Evolutionary conservation across 2,797 vertebrate species (phyloP).

Genomic region (Hipposideros larvatus): DNA sequence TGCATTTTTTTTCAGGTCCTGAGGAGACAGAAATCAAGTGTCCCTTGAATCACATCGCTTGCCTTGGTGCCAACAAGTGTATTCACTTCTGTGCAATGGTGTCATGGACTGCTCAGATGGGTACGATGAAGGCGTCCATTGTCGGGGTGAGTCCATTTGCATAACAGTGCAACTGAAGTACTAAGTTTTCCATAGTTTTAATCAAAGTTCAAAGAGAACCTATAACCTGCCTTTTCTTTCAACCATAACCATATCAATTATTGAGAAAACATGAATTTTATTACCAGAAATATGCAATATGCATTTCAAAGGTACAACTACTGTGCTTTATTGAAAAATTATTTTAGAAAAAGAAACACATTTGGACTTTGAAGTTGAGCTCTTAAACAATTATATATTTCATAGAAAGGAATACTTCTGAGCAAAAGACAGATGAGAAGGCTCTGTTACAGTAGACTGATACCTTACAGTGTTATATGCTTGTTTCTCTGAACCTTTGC

Average conservation of each 20-base stretch:
- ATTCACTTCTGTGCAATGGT: slow-evolving; percentile 97
- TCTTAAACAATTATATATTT: not conserved
- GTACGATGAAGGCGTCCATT: slow-evolving; percentile 96
- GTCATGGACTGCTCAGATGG: slow-evolving; percentile 95
- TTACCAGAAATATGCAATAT: not conserved
- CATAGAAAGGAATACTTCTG: not conserved
- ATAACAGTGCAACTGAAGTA: not conserved
- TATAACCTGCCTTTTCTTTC: slow-evolving; percentile 10
- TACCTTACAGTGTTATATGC: accelerated
- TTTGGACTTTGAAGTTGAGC: not conserved
- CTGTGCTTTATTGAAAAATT: slow-evolving; percentile 29
- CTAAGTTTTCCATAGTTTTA: not conserved
- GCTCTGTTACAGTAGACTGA: not conserved
- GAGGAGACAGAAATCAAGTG: slow-evolving; percentile 93
- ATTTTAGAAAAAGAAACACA: not conserved
- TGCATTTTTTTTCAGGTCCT: slow-evolving; percentile 89
- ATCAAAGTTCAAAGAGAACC: not conserved
- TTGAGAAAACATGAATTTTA: not conserved
- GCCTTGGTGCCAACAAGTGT: slow-evolving; percentile 93
- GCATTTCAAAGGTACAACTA: not conserved
- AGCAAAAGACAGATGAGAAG: not conserved
- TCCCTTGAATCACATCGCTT: slow-evolving; percentile 94
- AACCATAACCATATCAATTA: not conserved
- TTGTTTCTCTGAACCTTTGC: not conserved
- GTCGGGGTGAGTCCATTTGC: slow-evolving; percentile 92